phyloP scores from a whole-genome alignment of 2,113 vertebrate genomes.

The Sphaerodactylus townsendi region DNA sequence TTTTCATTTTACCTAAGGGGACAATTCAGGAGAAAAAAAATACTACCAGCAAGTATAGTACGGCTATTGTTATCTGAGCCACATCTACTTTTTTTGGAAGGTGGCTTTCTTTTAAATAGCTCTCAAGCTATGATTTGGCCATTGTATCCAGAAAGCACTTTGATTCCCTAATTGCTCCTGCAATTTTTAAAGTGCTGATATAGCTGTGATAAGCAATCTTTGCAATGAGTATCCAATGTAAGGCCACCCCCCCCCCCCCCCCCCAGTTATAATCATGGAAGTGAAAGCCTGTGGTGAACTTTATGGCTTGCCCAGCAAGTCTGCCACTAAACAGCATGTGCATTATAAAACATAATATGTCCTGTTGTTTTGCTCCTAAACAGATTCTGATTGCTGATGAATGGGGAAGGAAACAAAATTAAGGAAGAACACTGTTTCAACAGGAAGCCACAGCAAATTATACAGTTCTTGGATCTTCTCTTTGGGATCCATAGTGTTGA shows the following conservation, averaged over 20 bases:
- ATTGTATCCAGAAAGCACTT: not conserved
- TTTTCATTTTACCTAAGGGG: not conserved
- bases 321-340: conserved; percentile 12
- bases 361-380: not conserved
- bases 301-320: conserved; percentile 28
- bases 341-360: not conserved
- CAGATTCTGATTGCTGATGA: conserved; percentile 34
- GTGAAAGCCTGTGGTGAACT: conserved; percentile 30
- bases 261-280: conserved; percentile 24
- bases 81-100: not conserved
- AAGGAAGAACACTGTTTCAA: not conserved
- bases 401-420: not conserved
- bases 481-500: not conserved
- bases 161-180: not conserved
- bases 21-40: not conserved
- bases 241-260: conserved; percentile 14
- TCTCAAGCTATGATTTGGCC: conserved; percentile 5
- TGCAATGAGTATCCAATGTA: conserved; percentile 31
- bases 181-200: conserved; percentile 12
- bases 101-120: not conserved
- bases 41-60: not conserved
- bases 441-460: not conserved
- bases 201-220: conserved; percentile 28
- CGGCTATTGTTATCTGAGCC: not conserved
- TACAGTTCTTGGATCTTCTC: not conserved